Percentiles rank a stretch among this genome's conserved stretches.
Conservation (phyloP, 2,888 invertebrate species). For the Aporophyla nigra region DNA sequence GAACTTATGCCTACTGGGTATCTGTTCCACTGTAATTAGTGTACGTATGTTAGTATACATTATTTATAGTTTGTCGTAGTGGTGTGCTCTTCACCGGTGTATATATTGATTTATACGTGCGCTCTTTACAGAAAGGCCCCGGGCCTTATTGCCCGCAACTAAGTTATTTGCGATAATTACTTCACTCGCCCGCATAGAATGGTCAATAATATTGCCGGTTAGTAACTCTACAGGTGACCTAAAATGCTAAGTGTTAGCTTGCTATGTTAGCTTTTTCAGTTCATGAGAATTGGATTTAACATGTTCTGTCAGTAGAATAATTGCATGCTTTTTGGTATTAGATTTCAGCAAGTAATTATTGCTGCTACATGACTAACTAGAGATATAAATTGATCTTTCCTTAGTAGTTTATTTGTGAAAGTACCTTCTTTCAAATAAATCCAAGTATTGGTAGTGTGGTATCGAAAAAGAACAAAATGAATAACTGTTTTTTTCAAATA, state of each 20-base stretch:
- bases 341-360: constrained; percentile 34
- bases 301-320: constrained; percentile 21
- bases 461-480: constrained; percentile 42
- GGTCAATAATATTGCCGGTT: constrained; percentile 68
- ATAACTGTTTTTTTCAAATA: constrained; percentile 47
- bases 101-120: constrained; percentile 84
- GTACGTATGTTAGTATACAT: constrained; percentile 69
- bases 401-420: constrained; percentile 13
- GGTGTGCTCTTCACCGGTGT: constrained; percentile 74
- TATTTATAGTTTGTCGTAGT: constrained; percentile 76
- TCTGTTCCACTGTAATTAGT: constrained; percentile 80
- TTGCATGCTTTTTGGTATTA: constrained; percentile 19
- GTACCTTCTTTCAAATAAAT: constrained; percentile 17
- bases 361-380: constrained; percentile 13
- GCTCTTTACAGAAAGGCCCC: constrained; percentile 72
- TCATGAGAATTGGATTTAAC: constrained; percentile 11
- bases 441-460: constrained; percentile 17
- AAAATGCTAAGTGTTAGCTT: constrained; percentile 48
- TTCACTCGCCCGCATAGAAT: constrained; percentile 73
- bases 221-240: constrained; percentile 61
- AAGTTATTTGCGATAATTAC: constrained; percentile 85
- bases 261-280: constrained; percentile 29
- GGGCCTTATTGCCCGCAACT: constrained; percentile 75
- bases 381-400: background rate
- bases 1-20: constrained; percentile 81